Evolutionary conservation across 2,113 vertebrate genomes (phyloP).

Genomic region (Psittacara wagleri): DNA sequence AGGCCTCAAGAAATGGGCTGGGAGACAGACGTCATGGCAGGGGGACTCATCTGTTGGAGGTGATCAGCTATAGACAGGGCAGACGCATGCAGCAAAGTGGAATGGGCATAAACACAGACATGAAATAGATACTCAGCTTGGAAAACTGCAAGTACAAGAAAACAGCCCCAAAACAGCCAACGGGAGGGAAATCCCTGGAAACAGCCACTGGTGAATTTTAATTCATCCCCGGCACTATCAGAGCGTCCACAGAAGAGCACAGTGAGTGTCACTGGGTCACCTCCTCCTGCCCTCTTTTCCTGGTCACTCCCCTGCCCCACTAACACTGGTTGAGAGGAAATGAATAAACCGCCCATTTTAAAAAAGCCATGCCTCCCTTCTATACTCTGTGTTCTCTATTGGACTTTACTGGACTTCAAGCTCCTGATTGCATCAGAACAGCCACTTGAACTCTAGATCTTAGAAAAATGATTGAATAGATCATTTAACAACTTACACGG

Average conservation of each 20-base stretch:
- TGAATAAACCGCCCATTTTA: not conserved
- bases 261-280: not conserved
- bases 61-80: not conserved
- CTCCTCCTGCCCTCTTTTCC: not conserved
- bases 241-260: not conserved
- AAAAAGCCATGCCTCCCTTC: not conserved
- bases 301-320: not conserved
- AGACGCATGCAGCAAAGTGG: not conserved
- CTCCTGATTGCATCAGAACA: not conserved
- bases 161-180: not conserved
- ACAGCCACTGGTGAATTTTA: not conserved
- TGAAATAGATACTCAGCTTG: conserved; percentile 6
- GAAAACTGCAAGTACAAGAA: not conserved
- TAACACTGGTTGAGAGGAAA: not conserved
- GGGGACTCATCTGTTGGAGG: not conserved
- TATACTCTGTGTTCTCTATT: not conserved
- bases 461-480: not conserved
- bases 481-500: not conserved
- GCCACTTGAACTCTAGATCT: not conserved
- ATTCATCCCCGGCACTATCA: not conserved
- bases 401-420: not conserved
- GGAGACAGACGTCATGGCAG: not conserved
- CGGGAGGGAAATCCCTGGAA: not conserved
- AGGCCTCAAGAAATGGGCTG: not conserved
- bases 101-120: not conserved